Percentiles rank a stretch among this genome's conserved stretches.
Evolutionary conservation across 2,888 invertebrate genomes (phyloP).

Genomic region (Uloborus plumipes): DNA sequence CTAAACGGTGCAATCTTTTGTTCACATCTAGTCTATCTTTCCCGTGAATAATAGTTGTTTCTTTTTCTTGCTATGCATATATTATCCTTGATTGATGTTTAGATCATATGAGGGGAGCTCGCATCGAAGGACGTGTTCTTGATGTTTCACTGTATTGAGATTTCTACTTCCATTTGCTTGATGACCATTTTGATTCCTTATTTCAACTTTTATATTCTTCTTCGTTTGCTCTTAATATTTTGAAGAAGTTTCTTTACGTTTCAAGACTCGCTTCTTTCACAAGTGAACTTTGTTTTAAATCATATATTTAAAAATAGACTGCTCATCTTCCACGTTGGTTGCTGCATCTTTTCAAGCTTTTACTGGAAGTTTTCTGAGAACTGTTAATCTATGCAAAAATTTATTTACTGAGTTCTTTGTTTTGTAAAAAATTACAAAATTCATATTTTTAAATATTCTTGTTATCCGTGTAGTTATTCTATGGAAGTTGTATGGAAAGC

Average conservation of each 20-base stretch:
- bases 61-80: not conserved
- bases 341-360: not conserved
- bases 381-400: too few relatives aligned
- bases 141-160: conserved; percentile 66
- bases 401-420: too few relatives aligned
- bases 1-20: too few relatives aligned
- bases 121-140: conserved; percentile 66
- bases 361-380: too few relatives aligned
- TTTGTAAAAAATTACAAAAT: too few relatives aligned
- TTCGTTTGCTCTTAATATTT: not conserved
- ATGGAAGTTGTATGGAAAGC: conserved; percentile 12
- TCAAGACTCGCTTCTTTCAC: conserved; percentile 1
- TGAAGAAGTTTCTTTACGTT: not conserved
- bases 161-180: conserved; percentile 38
- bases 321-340: conserved; percentile 4
- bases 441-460: too few relatives aligned
- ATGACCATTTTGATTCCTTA: conserved; percentile 38
- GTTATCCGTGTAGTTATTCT: conserved; percentile 11
- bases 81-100: conserved; percentile 35
- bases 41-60: not conserved
- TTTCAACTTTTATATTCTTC: conserved; percentile 40
- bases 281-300: conserved; percentile 4
- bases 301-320: conserved; percentile 10
- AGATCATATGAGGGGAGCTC: conserved; percentile 66
- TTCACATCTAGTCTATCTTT: too few relatives aligned